A percentile compares a stretch with the other conserved stretches of the same genome.
Evolutionary conservation across 2,888 invertebrate genomes (phyloP).

Genomic region (Abscondita cerata): DNA sequence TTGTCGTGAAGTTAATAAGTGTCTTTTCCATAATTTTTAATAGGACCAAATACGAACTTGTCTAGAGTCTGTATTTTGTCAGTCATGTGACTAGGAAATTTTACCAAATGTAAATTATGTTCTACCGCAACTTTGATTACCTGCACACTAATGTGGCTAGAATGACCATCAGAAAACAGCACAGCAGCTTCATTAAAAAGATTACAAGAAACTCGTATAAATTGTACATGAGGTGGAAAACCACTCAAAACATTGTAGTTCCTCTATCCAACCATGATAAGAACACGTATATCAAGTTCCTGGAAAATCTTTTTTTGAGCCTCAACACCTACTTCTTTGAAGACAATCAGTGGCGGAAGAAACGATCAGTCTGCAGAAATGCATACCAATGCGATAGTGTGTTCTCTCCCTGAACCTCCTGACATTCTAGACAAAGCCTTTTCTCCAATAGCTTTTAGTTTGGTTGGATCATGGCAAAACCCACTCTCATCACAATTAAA

Average conservation of each 20-base stretch:
- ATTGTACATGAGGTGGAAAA: slow-evolving; percentile 1
- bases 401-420: too few species aligned
- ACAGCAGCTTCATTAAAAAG: background rate
- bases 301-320: too few species aligned
- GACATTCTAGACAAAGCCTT: too few species aligned
- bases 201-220: background rate
- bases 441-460: too few species aligned
- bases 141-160: background rate
- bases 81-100: background rate
- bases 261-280: slow-evolving; percentile 1
- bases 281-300: too few species aligned
- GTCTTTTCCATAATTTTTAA: background rate
- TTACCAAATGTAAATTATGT: background rate
- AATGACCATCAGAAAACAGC: background rate
- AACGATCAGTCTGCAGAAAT: too few species aligned
- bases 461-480: background rate
- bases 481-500: background rate
- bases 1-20: background rate
- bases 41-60: background rate
- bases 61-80: too few species aligned
- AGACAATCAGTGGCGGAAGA: too few species aligned
- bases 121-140: background rate
- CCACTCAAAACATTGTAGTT: background rate
- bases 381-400: too few species aligned
- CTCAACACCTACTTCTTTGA: too few species aligned